Evolutionary conservation across 1,140 invertebrate genomes (phyloP).

Genomic region (Drosophila ohnishii): DNA sequence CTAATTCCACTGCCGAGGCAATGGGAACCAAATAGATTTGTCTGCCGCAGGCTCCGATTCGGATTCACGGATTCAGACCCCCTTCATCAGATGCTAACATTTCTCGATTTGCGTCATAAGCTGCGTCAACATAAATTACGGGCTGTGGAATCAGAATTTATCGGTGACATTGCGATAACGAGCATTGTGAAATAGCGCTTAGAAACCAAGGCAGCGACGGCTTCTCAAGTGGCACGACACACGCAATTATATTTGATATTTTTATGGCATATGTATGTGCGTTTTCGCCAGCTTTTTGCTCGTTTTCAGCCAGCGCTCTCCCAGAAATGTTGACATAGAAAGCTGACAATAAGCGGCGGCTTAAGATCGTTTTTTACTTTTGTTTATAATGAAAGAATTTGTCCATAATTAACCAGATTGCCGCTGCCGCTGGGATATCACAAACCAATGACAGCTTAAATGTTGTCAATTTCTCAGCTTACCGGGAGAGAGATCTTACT

Average conservation of each 20-base stretch:
- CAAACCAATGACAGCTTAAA: conserved; percentile 39
- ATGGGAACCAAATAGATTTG: conserved; percentile 40
- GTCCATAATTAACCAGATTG: conserved; percentile 59
- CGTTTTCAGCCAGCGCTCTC: conserved; percentile 11
- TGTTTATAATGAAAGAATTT: conserved; percentile 57
- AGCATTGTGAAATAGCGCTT: conserved; percentile 55
- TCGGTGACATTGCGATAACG: conserved; percentile 69
- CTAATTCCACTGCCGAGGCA: conserved; percentile 28
- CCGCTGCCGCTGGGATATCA: conserved; percentile 16
- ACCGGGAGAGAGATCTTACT: conserved; percentile 13
- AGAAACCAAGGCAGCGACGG: conserved; percentile 23
- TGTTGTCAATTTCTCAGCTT: conserved; percentile 10
- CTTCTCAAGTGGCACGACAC: conserved; percentile 50
- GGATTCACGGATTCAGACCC: not conserved
- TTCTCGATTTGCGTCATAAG: conserved; percentile 58
- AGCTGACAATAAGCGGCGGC: conserved; percentile 44
- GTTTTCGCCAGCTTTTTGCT: conserved; percentile 34
- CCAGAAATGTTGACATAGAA: conserved; percentile 58
- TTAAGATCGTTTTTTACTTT: conserved; percentile 25
- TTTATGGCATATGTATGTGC: conserved; percentile 60
- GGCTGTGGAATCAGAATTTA: conserved; percentile 64
- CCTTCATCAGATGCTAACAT: conserved; percentile 49
- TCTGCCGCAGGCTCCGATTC: conserved; percentile 1
- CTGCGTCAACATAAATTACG: conserved; percentile 70
- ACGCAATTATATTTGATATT: conserved; percentile 71